These are phyloP conservation scores for Troides oblongomaculatus DNA, from an alignment of 2,888 invertebrate genomes.

Conservation along the genomic window DNA sequence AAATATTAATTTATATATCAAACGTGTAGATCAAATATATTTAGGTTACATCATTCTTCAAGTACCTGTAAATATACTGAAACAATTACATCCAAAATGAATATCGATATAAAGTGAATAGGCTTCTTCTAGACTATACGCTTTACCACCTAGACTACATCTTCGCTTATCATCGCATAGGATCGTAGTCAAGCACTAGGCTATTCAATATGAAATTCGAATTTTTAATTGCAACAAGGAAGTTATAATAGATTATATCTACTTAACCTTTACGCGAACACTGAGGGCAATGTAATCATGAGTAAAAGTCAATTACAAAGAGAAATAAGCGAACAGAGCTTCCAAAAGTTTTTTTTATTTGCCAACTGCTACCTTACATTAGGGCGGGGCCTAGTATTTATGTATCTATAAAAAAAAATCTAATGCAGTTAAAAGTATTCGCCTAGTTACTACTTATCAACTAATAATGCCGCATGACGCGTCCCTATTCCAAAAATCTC, in stretches of 20 bases:
- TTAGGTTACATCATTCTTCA: too few relatives aligned
- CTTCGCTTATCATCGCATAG: too few relatives aligned
- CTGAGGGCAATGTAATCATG: background rate
- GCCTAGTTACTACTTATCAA: constrained; percentile 31
- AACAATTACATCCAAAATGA: too few relatives aligned
- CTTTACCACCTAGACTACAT: too few relatives aligned
- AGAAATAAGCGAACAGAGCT: background rate
- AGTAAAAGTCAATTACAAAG: background rate
- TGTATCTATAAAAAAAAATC: constrained; percentile 3
- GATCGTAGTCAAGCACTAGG: too few relatives aligned
- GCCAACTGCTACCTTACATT: background rate
- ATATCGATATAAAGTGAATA: too few relatives aligned
- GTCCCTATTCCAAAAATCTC: constrained; percentile 41
- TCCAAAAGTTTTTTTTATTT: background rate
- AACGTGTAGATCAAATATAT: too few relatives aligned
- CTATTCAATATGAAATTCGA: too few relatives aligned
- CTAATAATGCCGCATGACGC: constrained; percentile 38
- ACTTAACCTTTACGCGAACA: background rate
- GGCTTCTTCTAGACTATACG: too few relatives aligned
- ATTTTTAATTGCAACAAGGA: background rate
- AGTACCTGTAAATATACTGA: too few relatives aligned
- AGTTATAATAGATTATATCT: constrained; percentile 7
- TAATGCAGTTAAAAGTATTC: constrained; percentile 21
- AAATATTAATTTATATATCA: too few relatives aligned
- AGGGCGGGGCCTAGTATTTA: constrained; percentile 34